Evolutionary conservation across 1,140 invertebrate genomes (phyloP).

Genomic region (Aphaenogaster rudis): DNA sequence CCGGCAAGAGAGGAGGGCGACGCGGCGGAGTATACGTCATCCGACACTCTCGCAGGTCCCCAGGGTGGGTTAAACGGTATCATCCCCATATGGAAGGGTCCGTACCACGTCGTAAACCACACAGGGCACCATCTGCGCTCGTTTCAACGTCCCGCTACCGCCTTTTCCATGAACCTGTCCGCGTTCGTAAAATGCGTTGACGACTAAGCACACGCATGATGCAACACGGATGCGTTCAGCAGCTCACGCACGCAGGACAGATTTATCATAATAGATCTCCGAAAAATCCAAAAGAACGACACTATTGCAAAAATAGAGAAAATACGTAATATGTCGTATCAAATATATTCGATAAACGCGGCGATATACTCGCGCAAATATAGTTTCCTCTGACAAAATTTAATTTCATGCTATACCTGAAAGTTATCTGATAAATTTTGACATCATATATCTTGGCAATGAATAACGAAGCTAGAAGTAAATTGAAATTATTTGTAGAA

Average conservation of each 20-base stretch:
- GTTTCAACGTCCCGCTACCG: conserved; percentile 65
- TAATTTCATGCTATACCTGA: neutral
- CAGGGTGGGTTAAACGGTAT: conserved; percentile 74
- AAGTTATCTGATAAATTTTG: neutral
- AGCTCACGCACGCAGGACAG: conserved; percentile 40
- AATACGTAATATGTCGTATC: neutral
- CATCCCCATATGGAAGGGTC: conserved; percentile 76
- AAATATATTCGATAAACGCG: neutral
- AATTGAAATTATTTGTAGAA: neutral
- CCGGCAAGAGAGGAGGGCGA: neutral
- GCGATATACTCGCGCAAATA: neutral
- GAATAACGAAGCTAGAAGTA: neutral
- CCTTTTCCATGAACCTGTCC: conserved; percentile 72
- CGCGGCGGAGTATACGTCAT: conserved; percentile 62
- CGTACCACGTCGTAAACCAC: conserved; percentile 75
- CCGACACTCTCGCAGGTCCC: conserved; percentile 74
- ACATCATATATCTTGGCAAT: neutral
- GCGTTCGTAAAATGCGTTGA: conserved; percentile 61
- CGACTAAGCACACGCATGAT: conserved; percentile 45
- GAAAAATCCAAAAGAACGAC: neutral
- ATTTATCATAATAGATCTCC: conserved; percentile 26
- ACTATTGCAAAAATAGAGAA: too few relatives aligned
- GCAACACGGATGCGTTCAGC: conserved; percentile 35
- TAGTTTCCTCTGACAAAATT: neutral
- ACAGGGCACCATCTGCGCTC: conserved; percentile 79